These are phyloP conservation scores for Acheta domesticus DNA, from an alignment of 2,888 invertebrate genomes.

Conservation along the genomic window DNA sequence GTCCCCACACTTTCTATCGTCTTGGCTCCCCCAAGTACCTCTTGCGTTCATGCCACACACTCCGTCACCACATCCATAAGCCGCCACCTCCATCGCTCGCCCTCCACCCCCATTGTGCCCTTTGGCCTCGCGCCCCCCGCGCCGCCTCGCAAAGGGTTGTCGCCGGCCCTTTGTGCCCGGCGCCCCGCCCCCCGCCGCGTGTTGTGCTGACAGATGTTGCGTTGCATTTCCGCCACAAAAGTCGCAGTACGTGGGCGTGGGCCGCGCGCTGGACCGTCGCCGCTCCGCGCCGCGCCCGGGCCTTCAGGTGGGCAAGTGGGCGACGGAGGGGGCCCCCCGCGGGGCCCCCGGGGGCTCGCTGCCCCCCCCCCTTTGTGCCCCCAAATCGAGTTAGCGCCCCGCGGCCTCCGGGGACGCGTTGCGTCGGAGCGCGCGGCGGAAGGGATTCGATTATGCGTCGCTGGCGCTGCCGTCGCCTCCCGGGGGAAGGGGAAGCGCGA, in stretches of 20 bases:
- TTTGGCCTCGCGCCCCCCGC: not conserved
- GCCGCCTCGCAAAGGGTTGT: not conserved
- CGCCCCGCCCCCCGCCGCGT: not conserved
- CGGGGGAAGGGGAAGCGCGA: not conserved
- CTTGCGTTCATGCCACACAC: too few species aligned
- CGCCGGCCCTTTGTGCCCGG: not conserved
- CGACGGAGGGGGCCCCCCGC: not conserved
- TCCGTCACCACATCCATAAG: too few species aligned
- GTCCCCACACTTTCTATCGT: constrained; percentile 3
- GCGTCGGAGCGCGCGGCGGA: not conserved
- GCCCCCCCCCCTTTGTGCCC: not conserved
- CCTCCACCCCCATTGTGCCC: not conserved
- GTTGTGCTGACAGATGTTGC: constrained; percentile 1
- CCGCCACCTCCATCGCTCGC: too few species aligned
- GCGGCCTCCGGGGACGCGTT: not conserved
- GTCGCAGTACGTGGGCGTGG: constrained; percentile 6
- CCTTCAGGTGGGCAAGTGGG: not conserved
- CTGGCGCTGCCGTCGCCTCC: not conserved
- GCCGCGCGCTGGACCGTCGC: not conserved
- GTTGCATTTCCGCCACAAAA: not conserved
- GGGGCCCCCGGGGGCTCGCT: not conserved
- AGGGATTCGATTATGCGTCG: not conserved
- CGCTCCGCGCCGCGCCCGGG: not conserved
- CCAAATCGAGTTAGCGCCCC: constrained; percentile 3
- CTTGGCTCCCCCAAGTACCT: not conserved